Evolutionary conservation across 2,888 invertebrate genomes (phyloP).

Genomic region (Ochropacha duplaris): DNA sequence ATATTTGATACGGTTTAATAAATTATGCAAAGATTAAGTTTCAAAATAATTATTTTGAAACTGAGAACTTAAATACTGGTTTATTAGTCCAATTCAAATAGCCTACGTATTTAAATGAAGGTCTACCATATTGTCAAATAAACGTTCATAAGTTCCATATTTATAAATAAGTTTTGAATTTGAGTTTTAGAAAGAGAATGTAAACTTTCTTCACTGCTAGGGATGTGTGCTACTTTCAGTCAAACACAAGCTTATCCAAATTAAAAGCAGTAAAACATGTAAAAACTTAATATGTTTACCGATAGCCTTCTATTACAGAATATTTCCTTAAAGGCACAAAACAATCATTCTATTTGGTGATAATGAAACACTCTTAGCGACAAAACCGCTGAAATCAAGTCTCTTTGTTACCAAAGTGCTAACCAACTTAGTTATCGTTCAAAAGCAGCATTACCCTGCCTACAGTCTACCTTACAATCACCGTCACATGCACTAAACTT

Average conservation of each 20-base stretch:
- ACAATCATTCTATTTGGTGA: constrained; percentile 6
- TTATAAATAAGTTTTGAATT: too few relatives aligned
- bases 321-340: not conserved
- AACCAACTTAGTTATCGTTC: constrained; percentile 26
- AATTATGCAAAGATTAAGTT: not conserved
- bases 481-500: not conserved
- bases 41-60: too few relatives aligned
- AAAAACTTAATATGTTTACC: not conserved
- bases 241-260: too few relatives aligned
- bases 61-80: too few relatives aligned
- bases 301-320: not conserved
- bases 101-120: too few relatives aligned
- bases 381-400: constrained; percentile 11
- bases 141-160: too few relatives aligned
- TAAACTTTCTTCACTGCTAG: too few relatives aligned
- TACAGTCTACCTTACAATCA: not conserved
- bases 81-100: too few relatives aligned
- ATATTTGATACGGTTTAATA: not conserved
- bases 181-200: too few relatives aligned
- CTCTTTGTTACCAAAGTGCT: constrained; percentile 27
- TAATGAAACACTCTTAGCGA: constrained; percentile 11
- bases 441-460: not conserved
- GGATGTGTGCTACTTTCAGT: too few relatives aligned
- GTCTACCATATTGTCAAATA: too few relatives aligned
- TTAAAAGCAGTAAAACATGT: too few relatives aligned